Evolutionary conservation across 2,888 invertebrate genomes (phyloP), one percentile per base, ranked within the genome.

Genomic region (Lycaena phlaeas): DNA sequence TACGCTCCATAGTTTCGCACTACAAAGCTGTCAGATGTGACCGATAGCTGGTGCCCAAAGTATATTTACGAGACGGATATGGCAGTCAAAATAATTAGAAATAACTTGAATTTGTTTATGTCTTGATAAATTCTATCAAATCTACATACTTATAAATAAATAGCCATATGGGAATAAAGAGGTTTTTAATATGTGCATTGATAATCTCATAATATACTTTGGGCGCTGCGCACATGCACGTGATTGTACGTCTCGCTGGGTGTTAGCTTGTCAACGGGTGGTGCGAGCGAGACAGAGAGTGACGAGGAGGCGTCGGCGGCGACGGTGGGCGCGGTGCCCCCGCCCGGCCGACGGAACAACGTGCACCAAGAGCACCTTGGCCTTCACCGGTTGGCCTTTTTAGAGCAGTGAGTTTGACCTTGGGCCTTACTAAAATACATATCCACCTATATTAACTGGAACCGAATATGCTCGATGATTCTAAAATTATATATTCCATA

Each of bases 281-380:
- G 90, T 69, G 90, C 90, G 69, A 89, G 81, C 64, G 88, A 92
- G 85, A 91, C 91, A 69, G 92, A 92, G 75, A 91, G 91, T 48
- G 92, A 92, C 75, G 91, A 91, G 56, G 89, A 90, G 59, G 75
- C 87, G 27, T 74, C 86, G 29, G 73, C 77, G 34, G 74, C 75
- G 4, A 65, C 74, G 1, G 70, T 60, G 14, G 70, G 81, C 43
- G 77, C 79, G n/a, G n/a, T n/a, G 46, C 59, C 61, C 44, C 60
- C 74, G 55, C 63, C 74, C 42, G 63, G 79, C 1, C 45, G 77
- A 11, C 44, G 68, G 44, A 69, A 64, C 57, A 67, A 81, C 70
- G 64, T 81, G 38, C 82, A 85, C 47, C 76, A 85, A 56, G 86
- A 87, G 59, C 86, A 86, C 27, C 46, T 55, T 40, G 53, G 54